Evolutionary conservation across 2,113 vertebrate species (phyloP).

Genomic region (Esox niger): DNA sequence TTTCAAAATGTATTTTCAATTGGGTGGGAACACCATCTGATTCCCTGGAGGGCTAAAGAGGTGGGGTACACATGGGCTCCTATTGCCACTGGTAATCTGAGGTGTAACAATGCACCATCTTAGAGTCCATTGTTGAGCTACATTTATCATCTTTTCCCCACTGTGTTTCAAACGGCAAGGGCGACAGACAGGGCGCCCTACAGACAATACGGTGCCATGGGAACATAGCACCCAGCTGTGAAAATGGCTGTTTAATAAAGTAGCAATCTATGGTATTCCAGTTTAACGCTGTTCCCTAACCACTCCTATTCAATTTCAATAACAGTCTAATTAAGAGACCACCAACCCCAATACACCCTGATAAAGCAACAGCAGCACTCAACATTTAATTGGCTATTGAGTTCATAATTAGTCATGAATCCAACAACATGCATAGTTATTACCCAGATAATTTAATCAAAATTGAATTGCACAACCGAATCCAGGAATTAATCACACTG

Average conservation of each 20-base stretch:
- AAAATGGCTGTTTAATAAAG: constrained; percentile 56
- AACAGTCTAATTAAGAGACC: no score
- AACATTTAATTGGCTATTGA: no score
- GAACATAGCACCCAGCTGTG: constrained; percentile 27
- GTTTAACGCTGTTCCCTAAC: background rate
- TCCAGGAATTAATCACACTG: no score
- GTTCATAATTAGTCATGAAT: no score
- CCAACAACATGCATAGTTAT: no score
- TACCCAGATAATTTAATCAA: no score
- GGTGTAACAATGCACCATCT: constrained; percentile 42
- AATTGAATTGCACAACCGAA: no score
- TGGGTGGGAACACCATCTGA: constrained; percentile 12
- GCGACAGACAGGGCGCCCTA: constrained; percentile 35
- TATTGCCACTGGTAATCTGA: constrained; percentile 31
- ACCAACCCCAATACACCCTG: no score
- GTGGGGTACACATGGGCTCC: constrained; percentile 20
- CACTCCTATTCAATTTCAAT: background rate
- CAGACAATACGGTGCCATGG: constrained; percentile 48
- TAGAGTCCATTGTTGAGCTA: constrained; percentile 57
- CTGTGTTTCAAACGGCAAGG: constrained; percentile 44
- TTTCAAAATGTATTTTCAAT: background rate
- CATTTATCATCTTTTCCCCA: constrained; percentile 35
- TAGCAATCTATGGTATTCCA: constrained; percentile 26
- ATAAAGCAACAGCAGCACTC: no score
- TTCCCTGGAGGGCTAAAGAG: constrained; percentile 27